Percentiles rank a stretch among this genome's conserved stretches.
phyloP scores from a whole-genome alignment of 2,113 vertebrate species.

The Nothocercus julius region DNA sequence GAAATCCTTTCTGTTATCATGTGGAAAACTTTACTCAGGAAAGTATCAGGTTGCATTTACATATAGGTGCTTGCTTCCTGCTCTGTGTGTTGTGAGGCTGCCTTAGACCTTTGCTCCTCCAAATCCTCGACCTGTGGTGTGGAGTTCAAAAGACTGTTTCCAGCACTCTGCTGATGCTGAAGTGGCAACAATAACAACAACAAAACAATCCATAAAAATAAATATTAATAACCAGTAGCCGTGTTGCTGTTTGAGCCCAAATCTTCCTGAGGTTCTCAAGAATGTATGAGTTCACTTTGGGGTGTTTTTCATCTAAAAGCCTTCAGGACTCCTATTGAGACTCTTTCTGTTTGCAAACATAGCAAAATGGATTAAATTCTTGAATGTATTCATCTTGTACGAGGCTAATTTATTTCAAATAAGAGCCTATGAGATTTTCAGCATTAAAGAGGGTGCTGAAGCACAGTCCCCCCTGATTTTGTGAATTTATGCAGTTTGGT shows the following conservation, averaged over 20 bases:
- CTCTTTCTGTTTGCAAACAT: fast-evolving
- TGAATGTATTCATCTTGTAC: background rate
- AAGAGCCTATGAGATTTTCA: background rate
- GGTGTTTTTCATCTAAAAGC: background rate
- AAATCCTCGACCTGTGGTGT: background rate
- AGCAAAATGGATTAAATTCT: background rate
- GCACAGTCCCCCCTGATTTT: background rate
- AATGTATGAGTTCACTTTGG: fast-evolving
- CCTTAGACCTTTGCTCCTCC: background rate
- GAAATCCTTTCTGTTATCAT: background rate
- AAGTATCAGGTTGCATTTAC: background rate
- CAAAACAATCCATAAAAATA: background rate
- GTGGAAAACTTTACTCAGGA: background rate
- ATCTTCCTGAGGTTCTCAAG: background rate
- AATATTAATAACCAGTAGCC: background rate
- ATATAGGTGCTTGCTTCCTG: background rate
- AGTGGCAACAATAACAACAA: background rate
- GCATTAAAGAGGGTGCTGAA: background rate
- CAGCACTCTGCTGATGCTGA: background rate
- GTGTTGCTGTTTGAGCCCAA: background rate
- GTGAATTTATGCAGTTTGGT: background rate
- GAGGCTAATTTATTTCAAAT: background rate
- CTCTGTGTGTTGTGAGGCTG: background rate
- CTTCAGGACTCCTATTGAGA: background rate
- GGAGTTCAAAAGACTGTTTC: background rate